phyloP scores from a whole-genome alignment of 2,888 invertebrate species.

The Agonopterix alstromeriana region DNA sequence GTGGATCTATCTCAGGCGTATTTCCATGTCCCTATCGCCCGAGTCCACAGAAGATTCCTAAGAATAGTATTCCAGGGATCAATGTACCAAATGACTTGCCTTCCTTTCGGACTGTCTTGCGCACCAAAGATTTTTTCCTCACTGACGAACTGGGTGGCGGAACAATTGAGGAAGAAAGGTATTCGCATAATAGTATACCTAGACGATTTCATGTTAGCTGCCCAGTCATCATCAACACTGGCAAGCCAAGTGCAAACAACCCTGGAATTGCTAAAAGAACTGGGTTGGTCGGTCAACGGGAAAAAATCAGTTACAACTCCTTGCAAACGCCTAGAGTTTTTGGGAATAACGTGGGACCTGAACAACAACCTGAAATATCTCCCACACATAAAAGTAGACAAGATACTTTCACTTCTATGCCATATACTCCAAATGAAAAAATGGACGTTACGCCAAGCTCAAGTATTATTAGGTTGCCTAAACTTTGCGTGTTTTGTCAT shows the following conservation, averaged over 20 bases:
- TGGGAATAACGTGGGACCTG: neutral
- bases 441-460: neutral
- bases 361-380: neutral
- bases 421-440: constrained; percentile 4
- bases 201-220: constrained; percentile 5
- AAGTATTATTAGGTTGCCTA: neutral
- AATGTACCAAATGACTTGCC: constrained; percentile 1
- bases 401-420: neutral
- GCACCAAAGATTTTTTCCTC: constrained; percentile 6
- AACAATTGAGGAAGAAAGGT: constrained; percentile 1
- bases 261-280: neutral
- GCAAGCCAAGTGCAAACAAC: neutral
- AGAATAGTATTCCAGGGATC: neutral
- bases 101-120: constrained; percentile 10
- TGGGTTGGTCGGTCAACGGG: neutral
- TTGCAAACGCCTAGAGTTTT: neutral
- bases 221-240: neutral
- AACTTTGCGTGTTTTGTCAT: neutral
- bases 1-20: neutral
- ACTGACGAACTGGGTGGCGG: constrained; percentile 6
- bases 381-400: neutral
- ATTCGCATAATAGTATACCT: constrained; percentile 6
- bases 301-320: neutral
- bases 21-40: neutral
- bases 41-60: neutral